Percentiles rank a stretch among this genome's conserved stretches.
Evolutionary conservation across 2,113 vertebrate genomes (phyloP).

Genomic region (Percina caprodes): DNA sequence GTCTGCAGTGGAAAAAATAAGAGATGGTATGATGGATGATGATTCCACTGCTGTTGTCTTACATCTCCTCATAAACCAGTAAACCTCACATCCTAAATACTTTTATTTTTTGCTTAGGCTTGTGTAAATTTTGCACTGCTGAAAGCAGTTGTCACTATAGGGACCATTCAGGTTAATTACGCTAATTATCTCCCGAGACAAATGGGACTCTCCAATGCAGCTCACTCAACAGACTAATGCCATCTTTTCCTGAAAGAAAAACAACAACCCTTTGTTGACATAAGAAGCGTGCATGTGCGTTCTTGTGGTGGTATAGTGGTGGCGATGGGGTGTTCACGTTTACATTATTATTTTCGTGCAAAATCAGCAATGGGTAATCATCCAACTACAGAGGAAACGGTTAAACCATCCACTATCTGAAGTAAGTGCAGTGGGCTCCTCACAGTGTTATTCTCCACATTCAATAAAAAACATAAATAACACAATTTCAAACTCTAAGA

Average conservation of each 20-base stretch:
- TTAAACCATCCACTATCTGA: slow-evolving; percentile 39
- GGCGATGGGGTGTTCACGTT: not conserved
- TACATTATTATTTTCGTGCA: slow-evolving; percentile 19
- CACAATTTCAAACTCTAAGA: slow-evolving; percentile 53
- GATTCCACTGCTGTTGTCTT: slow-evolving; percentile 20
- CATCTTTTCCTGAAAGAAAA: not conserved
- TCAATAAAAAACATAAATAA: not conserved
- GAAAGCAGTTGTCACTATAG: not conserved
- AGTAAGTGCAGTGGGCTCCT: slow-evolving; percentile 44
- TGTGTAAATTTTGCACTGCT: not conserved
- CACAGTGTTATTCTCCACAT: slow-evolving; percentile 4
- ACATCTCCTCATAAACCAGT: slow-evolving; percentile 8
- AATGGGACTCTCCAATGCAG: not conserved
- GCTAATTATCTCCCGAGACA: not conserved
- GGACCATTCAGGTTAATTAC: slow-evolving; percentile 11
- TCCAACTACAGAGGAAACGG: slow-evolving; percentile 13
- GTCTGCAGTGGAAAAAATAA: slow-evolving; percentile 54
- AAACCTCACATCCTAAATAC: slow-evolving; percentile 7
- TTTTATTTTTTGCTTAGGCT: not conserved
- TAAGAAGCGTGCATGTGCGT: slow-evolving; percentile 1
- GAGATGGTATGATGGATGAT: slow-evolving; percentile 41
- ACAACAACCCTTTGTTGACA: not conserved
- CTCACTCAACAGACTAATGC: slow-evolving; percentile 44
- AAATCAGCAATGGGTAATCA: slow-evolving; percentile 21
- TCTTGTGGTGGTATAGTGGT: slow-evolving; percentile 5